Evolutionary conservation across 2,888 invertebrate genomes (phyloP).

Genomic region (Prosopocoilus inquinatus): DNA sequence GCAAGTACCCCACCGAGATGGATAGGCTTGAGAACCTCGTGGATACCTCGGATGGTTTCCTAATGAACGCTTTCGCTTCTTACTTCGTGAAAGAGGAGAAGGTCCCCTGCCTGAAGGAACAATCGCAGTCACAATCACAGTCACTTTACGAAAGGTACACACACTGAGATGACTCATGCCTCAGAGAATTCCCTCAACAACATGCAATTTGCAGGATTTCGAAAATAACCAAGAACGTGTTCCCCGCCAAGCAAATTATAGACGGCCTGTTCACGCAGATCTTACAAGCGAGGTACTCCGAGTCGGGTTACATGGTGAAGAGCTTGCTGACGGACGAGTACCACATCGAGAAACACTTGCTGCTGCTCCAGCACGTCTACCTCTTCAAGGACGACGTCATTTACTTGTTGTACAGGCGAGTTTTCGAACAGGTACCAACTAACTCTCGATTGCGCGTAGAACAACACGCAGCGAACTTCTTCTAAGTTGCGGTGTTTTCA

Average conservation of each 20-base stretch:
- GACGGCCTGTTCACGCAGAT: constrained; percentile 38
- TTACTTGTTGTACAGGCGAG: constrained; percentile 42
- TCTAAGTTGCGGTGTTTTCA: too few species aligned
- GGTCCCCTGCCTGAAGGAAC: constrained; percentile 13
- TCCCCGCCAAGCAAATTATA: constrained; percentile 40
- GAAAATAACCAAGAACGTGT: constrained; percentile 36
- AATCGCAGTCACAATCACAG: too few species aligned
- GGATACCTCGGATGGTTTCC: constrained; percentile 45
- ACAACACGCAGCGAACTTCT: too few species aligned
- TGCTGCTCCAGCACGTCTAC: constrained; percentile 42
- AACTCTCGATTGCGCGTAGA: too few species aligned
- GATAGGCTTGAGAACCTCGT: constrained; percentile 42
- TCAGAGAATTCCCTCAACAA: neutral
- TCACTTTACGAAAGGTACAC: constrained; percentile 36
- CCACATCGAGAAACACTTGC: constrained; percentile 41
- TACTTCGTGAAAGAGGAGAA: constrained; percentile 38
- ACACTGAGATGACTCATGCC: neutral
- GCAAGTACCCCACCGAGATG: constrained; percentile 38
- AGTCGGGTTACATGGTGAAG: constrained; percentile 45
- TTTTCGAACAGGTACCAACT: constrained; percentile 40
- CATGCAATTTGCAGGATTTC: constrained; percentile 37
- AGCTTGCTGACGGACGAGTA: constrained; percentile 41
- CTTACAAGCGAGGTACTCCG: constrained; percentile 40
- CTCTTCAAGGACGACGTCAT: constrained; percentile 45
- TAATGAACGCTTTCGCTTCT: constrained; percentile 51